A percentile compares a stretch with the other conserved stretches of the same genome.
Evolutionary conservation across 2,888 invertebrate genomes (phyloP).

Genomic region (Creontiades dilutus): DNA sequence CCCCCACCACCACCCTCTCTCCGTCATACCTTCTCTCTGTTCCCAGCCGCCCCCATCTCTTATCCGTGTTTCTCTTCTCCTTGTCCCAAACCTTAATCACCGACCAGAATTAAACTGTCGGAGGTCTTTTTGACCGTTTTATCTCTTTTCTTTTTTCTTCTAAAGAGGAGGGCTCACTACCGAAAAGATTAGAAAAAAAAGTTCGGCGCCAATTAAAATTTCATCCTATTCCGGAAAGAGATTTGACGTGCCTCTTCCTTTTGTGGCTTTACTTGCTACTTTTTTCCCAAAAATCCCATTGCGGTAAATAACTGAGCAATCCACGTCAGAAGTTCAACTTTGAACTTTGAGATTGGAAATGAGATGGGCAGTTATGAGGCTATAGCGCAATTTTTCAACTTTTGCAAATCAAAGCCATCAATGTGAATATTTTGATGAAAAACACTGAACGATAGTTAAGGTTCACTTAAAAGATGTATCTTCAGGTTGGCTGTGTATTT

Average conservation of each 20-base stretch:
- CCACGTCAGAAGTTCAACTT: background rate
- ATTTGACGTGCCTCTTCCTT: background rate
- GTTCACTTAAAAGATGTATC: no score
- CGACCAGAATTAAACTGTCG: conserved; percentile 53
- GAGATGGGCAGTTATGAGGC: background rate
- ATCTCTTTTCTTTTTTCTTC: background rate
- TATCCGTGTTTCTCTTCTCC: conserved; percentile 1
- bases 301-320: conserved; percentile 13
- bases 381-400: background rate
- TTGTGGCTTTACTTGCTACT: background rate
- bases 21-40: background rate
- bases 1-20: background rate
- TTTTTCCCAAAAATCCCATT: background rate
- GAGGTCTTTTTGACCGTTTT: conserved; percentile 43
- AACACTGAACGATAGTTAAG: no score
- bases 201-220: conserved; percentile 33
- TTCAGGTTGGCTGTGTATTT: no score
- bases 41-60: background rate
- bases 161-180: background rate
- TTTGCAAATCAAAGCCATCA: no score
- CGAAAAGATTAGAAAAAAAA: conserved; percentile 16
- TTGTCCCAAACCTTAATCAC: conserved; percentile 31
- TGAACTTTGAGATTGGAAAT: background rate
- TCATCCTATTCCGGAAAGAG: conserved; percentile 30
- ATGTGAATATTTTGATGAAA: no score